Evolutionary conservation across 2,888 invertebrate species (phyloP), one percentile per base, ranked within the genome.

Genomic region (Cyclophora albipunctata): DNA sequence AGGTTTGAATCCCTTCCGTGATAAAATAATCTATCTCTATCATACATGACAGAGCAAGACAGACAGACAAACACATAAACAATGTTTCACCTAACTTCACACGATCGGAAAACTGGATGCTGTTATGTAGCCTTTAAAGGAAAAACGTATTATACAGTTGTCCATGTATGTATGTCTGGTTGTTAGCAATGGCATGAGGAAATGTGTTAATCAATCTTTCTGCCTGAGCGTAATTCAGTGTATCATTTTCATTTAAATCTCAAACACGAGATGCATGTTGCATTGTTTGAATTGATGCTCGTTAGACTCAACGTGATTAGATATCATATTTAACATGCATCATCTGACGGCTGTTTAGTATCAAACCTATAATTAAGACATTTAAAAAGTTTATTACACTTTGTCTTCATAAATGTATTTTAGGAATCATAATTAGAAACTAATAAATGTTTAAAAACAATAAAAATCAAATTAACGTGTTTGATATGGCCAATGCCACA

Each of bases 1-100:
- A 77, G 76, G 75, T 62, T 58, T 54, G 41, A 63, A 63, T 53
- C 63, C 70, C 71, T 75, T 75, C 75, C 76, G 75, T 53, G 58
- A 62, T 69, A 65, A 59, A 52, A 40, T 55, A 57, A 55, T 61
- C 51, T 55, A 57, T 70, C 71, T 62, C 63, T 55, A 54, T 64
- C 59, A 52, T 63, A 48, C 60, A 47, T 47, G 34, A 37, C 58
- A 63, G 62, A 63, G 64, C 64, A 52, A 45, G 48, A 54, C 51
- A 55, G 51, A 37, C 5, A 37, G 37, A 37, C 5, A 37, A 37
- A 37, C 20, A 20, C 20, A 20, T 20, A 20, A 20, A 20, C 20
- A 20, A 20, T 20, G 20, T 50, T 56, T 57, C 63, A 66, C 61
- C 60, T 62, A 65, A 64, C 59, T 64, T 68, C 64, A 66, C 51